A percentile compares a stretch with the other conserved stretches of the same genome.
These are phyloP conservation scores for Drosophila funebris DNA, from an alignment of 1,140 invertebrate species.

Conservation along the genomic window DNA sequence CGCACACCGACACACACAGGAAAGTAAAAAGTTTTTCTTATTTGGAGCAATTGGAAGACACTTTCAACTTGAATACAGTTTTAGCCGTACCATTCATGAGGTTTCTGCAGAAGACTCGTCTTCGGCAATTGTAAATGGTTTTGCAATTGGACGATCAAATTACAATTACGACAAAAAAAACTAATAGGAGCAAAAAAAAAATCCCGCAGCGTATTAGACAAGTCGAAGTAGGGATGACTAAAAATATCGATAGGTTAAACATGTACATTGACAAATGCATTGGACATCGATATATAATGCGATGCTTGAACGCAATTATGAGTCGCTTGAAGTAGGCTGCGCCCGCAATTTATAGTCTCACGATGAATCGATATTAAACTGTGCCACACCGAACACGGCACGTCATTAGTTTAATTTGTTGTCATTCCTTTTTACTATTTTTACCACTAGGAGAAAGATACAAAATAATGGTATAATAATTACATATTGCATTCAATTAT, in stretches of 20 bases:
- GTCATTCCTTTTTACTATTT: conserved; percentile 5
- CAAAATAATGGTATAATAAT: conserved; percentile 28
- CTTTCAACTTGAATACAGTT: conserved; percentile 9
- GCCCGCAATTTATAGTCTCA: background rate
- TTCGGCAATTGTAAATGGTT: background rate
- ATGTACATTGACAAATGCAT: background rate
- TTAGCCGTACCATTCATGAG: background rate
- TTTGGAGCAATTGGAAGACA: conserved; percentile 32
- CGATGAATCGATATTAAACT: background rate
- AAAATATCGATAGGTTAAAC: background rate
- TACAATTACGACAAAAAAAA: conserved; percentile 50
- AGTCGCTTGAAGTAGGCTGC: background rate
- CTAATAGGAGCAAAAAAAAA: conserved; percentile 37
- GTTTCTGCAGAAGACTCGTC: background rate
- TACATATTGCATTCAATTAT: background rate
- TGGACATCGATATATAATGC: background rate
- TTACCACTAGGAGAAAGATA: background rate
- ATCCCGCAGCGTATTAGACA: conserved; percentile 29
- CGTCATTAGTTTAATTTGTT: conserved; percentile 38
- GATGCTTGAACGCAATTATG: background rate
- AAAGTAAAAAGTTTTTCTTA: conserved; percentile 41
- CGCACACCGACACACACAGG: conserved; percentile 1
- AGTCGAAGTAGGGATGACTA: background rate
- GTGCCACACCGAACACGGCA: conserved; percentile 34
- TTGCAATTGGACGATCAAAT: conserved; percentile 40